These are phyloP conservation scores for Neodon shergylaensis DNA, from an alignment of 2,113 vertebrate genomes.

Conservation along the genomic window DNA sequence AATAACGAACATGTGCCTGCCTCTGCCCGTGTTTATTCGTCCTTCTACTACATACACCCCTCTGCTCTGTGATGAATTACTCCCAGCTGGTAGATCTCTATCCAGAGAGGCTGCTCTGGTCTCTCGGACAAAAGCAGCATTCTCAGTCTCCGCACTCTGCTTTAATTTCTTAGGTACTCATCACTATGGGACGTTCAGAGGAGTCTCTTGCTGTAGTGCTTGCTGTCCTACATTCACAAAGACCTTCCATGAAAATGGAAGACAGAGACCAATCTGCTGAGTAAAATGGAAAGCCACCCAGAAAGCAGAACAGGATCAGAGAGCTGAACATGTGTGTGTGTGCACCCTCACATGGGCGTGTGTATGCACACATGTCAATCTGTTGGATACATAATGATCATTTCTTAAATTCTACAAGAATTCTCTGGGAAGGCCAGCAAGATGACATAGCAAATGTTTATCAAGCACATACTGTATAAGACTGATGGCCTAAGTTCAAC, in stretches of 20 bases:
- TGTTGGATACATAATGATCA: neutral
- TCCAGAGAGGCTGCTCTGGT: neutral
- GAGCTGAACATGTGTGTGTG: neutral
- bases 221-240: neutral
- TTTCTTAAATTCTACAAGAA: neutral
- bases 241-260: neutral
- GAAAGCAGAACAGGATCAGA: neutral
- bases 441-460: neutral
- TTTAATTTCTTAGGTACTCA: neutral
- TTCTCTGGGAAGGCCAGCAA: neutral
- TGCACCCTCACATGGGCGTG: too few relatives aligned
- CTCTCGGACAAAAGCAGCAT: neutral
- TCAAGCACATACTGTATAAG: neutral
- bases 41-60: neutral
- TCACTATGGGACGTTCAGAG: neutral
- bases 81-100: neutral
- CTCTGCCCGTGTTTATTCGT: neutral
- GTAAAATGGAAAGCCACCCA: neutral
- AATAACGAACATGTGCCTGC: neutral
- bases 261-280: neutral
- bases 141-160: neutral
- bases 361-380: neutral
- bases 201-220: neutral
- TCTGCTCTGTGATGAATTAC: neutral
- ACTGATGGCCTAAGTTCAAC: neutral